A percentile compares a stretch with the other conserved stretches of the same genome.
phyloP scores from a whole-genome alignment of 2,113 vertebrate genomes.

The Barbus barbus region DNA sequence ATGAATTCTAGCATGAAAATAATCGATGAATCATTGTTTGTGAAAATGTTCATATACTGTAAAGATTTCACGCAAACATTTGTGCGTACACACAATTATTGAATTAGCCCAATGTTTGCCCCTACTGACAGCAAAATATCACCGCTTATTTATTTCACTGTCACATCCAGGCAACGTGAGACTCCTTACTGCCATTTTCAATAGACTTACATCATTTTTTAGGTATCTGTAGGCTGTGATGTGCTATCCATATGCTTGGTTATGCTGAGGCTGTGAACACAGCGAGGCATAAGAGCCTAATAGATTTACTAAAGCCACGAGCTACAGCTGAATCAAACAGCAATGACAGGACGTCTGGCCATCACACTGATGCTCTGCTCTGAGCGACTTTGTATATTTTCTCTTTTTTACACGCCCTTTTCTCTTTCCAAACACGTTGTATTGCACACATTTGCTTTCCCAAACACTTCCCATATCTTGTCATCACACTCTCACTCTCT shows the following conservation, averaged over 20 bases:
- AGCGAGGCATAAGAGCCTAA: not conserved
- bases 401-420: not conserved
- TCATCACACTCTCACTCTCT: not conserved
- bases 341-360: not conserved
- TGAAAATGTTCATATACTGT: not conserved
- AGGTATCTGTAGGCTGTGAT: slow-evolving; percentile 52
- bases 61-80: not conserved
- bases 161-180: slow-evolving; percentile 13
- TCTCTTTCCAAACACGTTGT: not conserved
- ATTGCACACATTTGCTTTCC: not conserved
- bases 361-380: not conserved
- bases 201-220: slow-evolving; percentile 65
- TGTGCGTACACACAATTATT: not conserved
- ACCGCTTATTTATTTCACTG: not conserved
- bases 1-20: not conserved
- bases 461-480: not conserved
- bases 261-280: slow-evolving; percentile 42
- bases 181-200: slow-evolving; percentile 64
- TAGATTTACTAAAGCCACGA: slow-evolving; percentile 19
- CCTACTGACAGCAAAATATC: slow-evolving; percentile 2
- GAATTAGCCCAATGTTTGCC: not conserved
- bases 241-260: slow-evolving; percentile 40
- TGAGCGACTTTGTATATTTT: not conserved
- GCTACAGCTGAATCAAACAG: not conserved
- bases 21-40: not conserved